phyloP scores from a whole-genome alignment of 2,797 vertebrate genomes.

The Hydrocynus forskahlii region DNA sequence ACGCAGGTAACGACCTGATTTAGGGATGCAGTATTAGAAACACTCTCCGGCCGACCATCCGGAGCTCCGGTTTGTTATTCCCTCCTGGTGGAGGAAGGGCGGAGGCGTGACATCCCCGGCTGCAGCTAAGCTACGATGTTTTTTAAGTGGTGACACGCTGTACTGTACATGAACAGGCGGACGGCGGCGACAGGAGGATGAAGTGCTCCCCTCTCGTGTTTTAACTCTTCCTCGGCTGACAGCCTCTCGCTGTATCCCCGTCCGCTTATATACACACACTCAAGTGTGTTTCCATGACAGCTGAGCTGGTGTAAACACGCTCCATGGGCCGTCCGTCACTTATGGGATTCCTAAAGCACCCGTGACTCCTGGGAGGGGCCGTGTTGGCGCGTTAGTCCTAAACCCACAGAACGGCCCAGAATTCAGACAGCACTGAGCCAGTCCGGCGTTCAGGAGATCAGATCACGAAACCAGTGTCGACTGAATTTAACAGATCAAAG shows the following conservation, averaged over 20 bases:
- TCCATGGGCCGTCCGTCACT: background rate
- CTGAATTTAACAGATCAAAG: background rate
- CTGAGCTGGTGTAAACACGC: slow-evolving; percentile 15
- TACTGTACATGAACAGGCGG: background rate
- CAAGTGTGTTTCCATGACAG: background rate
- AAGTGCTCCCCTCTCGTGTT: background rate
- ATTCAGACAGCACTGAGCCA: too few species aligned
- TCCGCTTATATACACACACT: background rate
- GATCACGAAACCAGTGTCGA: background rate
- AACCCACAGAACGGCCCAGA: too few species aligned
- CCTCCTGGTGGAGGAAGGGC: too few species aligned
- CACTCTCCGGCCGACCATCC: too few species aligned
- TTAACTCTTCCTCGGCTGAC: background rate
- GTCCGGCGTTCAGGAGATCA: background rate
- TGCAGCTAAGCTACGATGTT: too few species aligned
- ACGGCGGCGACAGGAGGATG: background rate
- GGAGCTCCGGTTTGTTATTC: too few species aligned
- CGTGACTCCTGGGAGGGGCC: background rate
- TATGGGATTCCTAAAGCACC: background rate
- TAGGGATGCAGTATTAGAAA: background rate
- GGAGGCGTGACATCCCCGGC: too few species aligned
- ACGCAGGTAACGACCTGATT: background rate
- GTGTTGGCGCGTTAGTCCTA: background rate
- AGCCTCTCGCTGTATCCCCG: background rate
- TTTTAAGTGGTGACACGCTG: background rate